Evolutionary conservation across 2,113 vertebrate genomes (phyloP).

Genomic region (Zingel zingel): DNA sequence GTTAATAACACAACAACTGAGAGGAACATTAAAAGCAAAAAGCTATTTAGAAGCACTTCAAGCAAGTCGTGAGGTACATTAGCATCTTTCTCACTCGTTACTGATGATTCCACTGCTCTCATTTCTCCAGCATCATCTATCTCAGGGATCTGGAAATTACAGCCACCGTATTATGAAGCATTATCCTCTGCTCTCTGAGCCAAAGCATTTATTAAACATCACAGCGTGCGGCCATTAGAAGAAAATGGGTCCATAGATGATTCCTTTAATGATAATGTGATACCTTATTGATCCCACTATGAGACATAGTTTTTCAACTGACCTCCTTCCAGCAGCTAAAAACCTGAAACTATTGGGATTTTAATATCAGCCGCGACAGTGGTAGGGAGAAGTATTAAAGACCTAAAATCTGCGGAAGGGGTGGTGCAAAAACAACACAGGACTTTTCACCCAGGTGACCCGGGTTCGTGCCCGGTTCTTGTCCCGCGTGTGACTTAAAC

Average conservation of each 20-base stretch:
- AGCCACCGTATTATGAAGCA: conserved; percentile 2
- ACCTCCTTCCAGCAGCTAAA: background rate
- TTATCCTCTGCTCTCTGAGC: conserved; percentile 4
- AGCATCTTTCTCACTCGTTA: no score
- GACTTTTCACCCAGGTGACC: no score
- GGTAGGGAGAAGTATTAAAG: no score
- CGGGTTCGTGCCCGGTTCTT: no score
- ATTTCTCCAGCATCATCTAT: conserved; percentile 14
- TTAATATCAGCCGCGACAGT: no score
- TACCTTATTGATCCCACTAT: conserved; percentile 38
- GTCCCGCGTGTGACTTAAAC: no score
- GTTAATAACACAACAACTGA: no score
- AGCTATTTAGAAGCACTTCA: background rate
- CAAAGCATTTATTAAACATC: conserved; percentile 6
- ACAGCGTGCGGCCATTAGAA: conserved; percentile 17
- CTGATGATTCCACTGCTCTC: background rate
- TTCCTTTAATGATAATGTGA: conserved; percentile 21
- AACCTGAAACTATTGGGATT: no score
- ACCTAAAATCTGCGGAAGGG: no score
- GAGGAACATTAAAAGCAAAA: background rate
- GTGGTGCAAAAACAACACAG: no score
- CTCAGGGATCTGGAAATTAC: background rate
- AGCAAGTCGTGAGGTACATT: background rate
- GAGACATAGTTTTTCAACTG: no score
- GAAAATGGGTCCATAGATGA: conserved; percentile 13